Percentiles rank a stretch among this genome's conserved stretches.
Conservation (phyloP, 35 echinoderm and acorn worm species). For the Heliocidaris erythrogramma region DNA sequence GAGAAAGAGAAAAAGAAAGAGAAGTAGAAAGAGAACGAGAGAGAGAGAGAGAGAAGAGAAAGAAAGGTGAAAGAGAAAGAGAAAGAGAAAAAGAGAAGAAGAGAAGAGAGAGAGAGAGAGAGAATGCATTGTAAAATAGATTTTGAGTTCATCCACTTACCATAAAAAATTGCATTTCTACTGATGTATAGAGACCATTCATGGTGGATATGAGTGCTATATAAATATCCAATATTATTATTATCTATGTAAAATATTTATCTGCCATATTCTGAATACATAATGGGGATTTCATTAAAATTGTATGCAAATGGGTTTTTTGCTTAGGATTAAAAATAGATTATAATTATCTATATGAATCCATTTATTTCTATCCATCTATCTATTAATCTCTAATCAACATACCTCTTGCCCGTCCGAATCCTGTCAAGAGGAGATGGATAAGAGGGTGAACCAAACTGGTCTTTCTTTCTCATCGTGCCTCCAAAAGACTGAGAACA, state of each 20-base stretch:
- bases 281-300: not conserved
- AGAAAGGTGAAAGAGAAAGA: not conserved
- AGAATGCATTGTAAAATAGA: not conserved
- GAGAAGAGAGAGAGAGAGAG: not conserved
- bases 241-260: not conserved
- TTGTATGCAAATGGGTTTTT: no score
- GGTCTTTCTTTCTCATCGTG: conserved; percentile 69
- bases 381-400: no score
- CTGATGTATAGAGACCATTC: no score
- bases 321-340: no score
- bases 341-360: not conserved
- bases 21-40: not conserved
- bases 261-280: not conserved
- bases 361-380: no score
- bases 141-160: not conserved
- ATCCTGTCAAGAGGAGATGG: conserved; percentile 88
- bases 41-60: not conserved
- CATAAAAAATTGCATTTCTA: not conserved
- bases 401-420: conserved; percentile 75
- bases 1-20: not conserved
- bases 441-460: conserved; percentile 94
- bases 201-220: no score
- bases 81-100: not conserved
- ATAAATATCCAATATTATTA: no score
- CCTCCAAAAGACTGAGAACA: conserved; percentile 85